Base-by-base conservation (phyloP, 2,113 vertebrate genomes). In the Scalopus aquaticus region DNA sequence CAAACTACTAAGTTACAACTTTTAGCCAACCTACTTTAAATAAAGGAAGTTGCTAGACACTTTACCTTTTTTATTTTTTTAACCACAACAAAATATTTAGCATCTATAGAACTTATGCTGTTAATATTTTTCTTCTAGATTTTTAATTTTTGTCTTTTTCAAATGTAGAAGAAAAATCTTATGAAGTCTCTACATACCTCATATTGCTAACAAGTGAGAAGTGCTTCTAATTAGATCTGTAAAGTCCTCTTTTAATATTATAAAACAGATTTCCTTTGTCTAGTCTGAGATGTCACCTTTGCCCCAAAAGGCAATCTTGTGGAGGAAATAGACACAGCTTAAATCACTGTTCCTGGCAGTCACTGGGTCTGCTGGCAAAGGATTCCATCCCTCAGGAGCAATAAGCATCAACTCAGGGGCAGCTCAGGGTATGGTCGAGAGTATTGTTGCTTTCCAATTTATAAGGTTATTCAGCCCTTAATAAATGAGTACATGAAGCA, bases 401-500 rank as follows among this genome's bases (percentile, higher is more conserved):
- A n/a, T 20, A 69, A 96, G 39, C 39, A 87, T 54, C 79, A 74
- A 46, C 44, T 80, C 54, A 78, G 19, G 78, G 69, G 39, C 10
- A 72, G 77, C 49, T 60, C 49, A 76, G 62, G 16, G 20, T 46
- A 73, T 72, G 0, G 9, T 62, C 83, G 22, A n/a, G 30, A 91
- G 16, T 35, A 54, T 24, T 60, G 51, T 20, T 84, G 46, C 39
- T 80, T 91, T 72, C 49, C 60, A 72, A 89, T 72, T 69, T 93
- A 79, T 91, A 72, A 70, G 30, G 54, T n/a, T 60, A 49, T 65
- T 87, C 64, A 30, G 39, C 72, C 39, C 54, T 96, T 87, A 69
- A 44, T 74, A 96, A 93, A 90, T 12, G 4, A 93, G 80, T 86
- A 70, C 77, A 84, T 64, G 65, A 94, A 95, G 80, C 80, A 83